phyloP scores from a whole-genome alignment of 2,113 vertebrate species.

The Amazona guildingii region DNA sequence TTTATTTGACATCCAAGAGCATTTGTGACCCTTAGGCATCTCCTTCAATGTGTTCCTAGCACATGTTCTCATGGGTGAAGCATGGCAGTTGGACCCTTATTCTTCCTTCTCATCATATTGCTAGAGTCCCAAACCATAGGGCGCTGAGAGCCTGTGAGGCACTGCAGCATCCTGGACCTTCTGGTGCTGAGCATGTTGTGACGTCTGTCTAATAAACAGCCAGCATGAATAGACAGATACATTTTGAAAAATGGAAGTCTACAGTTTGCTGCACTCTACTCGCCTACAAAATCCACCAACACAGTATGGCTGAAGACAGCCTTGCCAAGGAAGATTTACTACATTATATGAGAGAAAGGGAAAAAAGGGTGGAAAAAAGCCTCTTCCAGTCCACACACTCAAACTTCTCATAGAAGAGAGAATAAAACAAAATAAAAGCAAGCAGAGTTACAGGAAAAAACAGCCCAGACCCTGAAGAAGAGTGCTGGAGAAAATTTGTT shows the following conservation, averaged over 20 bases:
- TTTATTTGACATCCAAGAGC: slow-evolving; percentile 62
- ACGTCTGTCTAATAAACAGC: background rate
- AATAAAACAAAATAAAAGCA: background rate
- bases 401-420: background rate
- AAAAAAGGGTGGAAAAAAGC: background rate
- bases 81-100: slow-evolving; percentile 4
- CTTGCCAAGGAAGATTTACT: background rate
- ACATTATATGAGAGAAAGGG: background rate
- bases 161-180: background rate
- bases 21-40: slow-evolving; percentile 47
- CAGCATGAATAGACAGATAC: background rate
- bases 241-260: slow-evolving; percentile 11
- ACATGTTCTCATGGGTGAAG: slow-evolving; percentile 43
- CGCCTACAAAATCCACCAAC: background rate
- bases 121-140: background rate
- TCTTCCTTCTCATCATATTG: background rate
- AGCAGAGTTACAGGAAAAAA: background rate
- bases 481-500: background rate
- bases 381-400: background rate
- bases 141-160: background rate
- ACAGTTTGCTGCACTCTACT: background rate
- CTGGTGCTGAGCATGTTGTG: background rate
- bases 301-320: background rate
- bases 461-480: background rate
- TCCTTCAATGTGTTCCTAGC: slow-evolving; percentile 32